Percentiles rank a stretch among this genome's conserved stretches.
phyloP scores from a whole-genome alignment of 2,797 vertebrate genomes.

The Sebastes flavidus region DNA sequence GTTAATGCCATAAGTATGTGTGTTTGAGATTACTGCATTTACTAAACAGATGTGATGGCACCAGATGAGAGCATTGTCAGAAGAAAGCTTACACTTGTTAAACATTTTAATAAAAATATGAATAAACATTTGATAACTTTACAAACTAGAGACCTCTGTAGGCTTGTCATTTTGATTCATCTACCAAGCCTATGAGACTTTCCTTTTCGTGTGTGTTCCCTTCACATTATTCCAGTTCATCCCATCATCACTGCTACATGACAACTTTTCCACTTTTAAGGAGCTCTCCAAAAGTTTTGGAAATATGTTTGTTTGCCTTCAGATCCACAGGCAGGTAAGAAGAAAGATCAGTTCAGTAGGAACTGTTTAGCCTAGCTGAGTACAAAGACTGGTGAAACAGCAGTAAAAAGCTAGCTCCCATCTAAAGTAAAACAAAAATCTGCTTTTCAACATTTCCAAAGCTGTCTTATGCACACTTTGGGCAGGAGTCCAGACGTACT shows the following conservation, averaged over 20 bases:
- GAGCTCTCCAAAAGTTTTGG: background rate
- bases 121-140: constrained; percentile 67
- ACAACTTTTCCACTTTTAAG: background rate
- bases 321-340: background rate
- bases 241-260: constrained; percentile 8
- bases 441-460: background rate
- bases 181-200: background rate
- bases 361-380: background rate
- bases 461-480: too few species aligned
- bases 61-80: constrained; percentile 30
- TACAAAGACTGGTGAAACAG: background rate
- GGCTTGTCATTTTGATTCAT: constrained; percentile 39
- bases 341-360: background rate
- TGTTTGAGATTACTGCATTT: constrained; percentile 54
- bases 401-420: background rate
- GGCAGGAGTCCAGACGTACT: background rate
- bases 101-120: constrained; percentile 58
- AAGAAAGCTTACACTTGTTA: constrained; percentile 51
- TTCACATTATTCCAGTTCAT: background rate
- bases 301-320: constrained; percentile 8
- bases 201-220: background rate
- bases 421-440: background rate
- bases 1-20: constrained; percentile 40
- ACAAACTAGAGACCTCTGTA: constrained; percentile 21
- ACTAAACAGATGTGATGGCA: constrained; percentile 48